A percentile compares a stretch with the other conserved stretches of the same genome.
phyloP scores from a whole-genome alignment of 1,140 invertebrate species.

The Pseudomyrmex pallidus region DNA sequence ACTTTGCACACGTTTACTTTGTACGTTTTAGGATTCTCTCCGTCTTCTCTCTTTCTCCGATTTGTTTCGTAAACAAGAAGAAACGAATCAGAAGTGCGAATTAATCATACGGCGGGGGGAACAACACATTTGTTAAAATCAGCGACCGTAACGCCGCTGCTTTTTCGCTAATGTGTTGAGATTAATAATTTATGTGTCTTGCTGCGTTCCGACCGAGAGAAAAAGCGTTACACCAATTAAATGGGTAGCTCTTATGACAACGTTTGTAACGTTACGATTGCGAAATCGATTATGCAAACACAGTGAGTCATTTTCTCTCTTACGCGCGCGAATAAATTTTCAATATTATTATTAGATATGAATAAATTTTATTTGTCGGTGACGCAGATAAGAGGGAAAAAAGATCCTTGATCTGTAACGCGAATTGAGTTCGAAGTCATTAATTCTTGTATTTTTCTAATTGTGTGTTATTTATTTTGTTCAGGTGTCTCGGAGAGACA shows the following conservation, averaged over 20 bases:
- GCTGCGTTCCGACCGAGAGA: neutral
- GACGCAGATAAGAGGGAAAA: neutral
- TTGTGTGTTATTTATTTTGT: slow-evolving; percentile 25
- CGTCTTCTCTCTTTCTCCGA: slow-evolving; percentile 3
- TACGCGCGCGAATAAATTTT: neutral
- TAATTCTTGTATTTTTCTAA: neutral
- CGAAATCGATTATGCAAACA: neutral
- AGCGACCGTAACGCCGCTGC: slow-evolving; percentile 1
- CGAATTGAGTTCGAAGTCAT: no score
- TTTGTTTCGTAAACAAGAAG: slow-evolving; percentile 7
- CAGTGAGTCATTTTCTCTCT: no score
- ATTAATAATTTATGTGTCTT: slow-evolving; percentile 42
- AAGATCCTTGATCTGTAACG: neutral
- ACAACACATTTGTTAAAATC: slow-evolving; percentile 29
- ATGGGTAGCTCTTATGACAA: neutral
- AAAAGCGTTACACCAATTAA: slow-evolving; percentile 38
- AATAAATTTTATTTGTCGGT: neutral
- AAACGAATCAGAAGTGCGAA: slow-evolving; percentile 25
- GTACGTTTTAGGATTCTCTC: slow-evolving; percentile 36
- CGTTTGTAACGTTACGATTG: slow-evolving; percentile 8
- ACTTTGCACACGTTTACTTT: neutral
- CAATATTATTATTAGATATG: neutral
- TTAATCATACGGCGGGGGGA: slow-evolving; percentile 26
- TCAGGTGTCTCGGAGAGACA: slow-evolving; percentile 74
- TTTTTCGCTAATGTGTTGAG: neutral